Base-by-base conservation (phyloP, 2,888 invertebrate genomes). In the Philereme transversata region DNA sequence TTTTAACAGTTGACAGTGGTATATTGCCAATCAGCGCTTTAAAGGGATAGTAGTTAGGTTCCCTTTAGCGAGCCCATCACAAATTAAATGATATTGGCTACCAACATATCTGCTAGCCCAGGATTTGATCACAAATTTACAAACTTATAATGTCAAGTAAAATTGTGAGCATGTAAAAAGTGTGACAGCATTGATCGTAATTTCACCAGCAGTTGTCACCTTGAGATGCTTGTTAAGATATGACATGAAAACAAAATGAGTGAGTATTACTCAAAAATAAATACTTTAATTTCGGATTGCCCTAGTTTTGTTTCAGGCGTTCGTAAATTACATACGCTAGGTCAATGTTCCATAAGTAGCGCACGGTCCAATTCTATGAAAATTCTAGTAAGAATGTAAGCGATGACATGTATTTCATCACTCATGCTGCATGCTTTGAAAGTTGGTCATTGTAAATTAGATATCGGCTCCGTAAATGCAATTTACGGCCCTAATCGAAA, bases 301-400 rank as follows among this genome's bases (percentile, higher is more conserved):
- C 71, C 79, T 73, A 78, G 76, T 77, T 82, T 75, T 71, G 61
- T 71, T 76, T 72, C 67, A 73, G 76, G 68, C 62, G 65, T 71
- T 73, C 72, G 71, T 62, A 67, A 64, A 64, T 65, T 67, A 70
- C 75, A 70, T 71, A 75, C 73, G 76, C 74, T 76, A 77, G 83
- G 82, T 78, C 82, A 81, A 75, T 83, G 81, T 72, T 74, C 80
- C 73, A 68, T 75, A 85, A 74, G 65, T 81, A 71, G 82, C 71
- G 50, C 79, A 69, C 69, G 74, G 60, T 73, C 79, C 77, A 81
- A 75, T 76, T 79, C 49, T 65, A 60, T 57, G 47, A 54, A 40
- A 43, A 56, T 22, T 2, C 22, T 22, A 22, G 22, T 22, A 22
- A 22, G 22, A 22, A 22, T 22, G 22, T 22, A 22, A 22, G 22